phyloP scores from a whole-genome alignment of 2,888 invertebrate genomes.

The Pachydiplax longipennis region DNA sequence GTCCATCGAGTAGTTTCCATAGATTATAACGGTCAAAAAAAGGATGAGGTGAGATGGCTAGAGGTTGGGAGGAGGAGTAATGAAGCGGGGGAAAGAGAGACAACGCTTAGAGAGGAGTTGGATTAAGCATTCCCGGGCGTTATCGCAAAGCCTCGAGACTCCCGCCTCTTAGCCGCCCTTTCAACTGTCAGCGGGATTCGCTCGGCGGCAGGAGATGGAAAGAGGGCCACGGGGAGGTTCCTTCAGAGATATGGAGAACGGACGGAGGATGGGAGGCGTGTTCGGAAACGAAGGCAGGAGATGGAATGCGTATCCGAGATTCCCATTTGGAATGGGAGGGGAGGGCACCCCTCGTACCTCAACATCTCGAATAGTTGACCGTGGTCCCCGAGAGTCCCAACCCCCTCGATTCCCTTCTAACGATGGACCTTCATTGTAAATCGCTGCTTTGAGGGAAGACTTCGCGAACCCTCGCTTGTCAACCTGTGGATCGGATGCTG shows the following conservation, averaged over 20 bases:
- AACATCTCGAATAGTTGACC: not conserved
- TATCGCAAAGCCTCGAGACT: constrained; percentile 26
- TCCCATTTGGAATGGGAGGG: not conserved
- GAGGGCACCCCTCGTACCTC: not conserved
- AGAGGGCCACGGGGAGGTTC: not conserved
- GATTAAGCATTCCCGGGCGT: constrained; percentile 5
- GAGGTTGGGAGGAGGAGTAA: not conserved
- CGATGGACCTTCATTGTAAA: not conserved
- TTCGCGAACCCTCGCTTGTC: not conserved
- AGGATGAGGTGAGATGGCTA: not conserved
- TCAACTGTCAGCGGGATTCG: constrained; percentile 24
- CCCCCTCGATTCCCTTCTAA: not conserved
- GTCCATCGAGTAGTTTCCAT: constrained; percentile 18
- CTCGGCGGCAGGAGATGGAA: not conserved
- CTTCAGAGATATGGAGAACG: not conserved
- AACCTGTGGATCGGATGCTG: not conserved
- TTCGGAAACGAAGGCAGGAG: not conserved
- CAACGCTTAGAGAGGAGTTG: not conserved
- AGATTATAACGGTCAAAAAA: not conserved
- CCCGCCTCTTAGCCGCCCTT: constrained; percentile 23
- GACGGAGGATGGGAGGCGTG: not conserved
- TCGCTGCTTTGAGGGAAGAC: not conserved
- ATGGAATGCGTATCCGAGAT: not conserved
- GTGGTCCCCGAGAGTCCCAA: not conserved
- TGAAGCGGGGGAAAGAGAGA: not conserved